Conservation (phyloP, 2,797 vertebrate genomes). For the Melanotaenia nigrans region DNA sequence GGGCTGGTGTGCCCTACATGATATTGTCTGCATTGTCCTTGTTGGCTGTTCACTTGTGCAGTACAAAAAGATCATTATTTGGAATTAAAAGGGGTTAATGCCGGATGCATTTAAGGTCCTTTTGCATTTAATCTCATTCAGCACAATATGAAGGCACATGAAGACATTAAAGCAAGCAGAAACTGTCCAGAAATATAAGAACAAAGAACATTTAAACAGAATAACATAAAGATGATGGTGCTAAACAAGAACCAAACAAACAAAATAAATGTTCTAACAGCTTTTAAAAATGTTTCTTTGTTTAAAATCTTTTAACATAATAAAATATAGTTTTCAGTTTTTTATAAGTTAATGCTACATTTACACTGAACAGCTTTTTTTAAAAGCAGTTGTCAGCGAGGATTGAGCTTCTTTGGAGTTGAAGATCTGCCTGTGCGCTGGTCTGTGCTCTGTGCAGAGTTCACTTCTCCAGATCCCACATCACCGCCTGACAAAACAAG, state of each 20-base stretch:
- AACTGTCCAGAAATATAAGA: slow-evolving; percentile 2
- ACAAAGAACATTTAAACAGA: slow-evolving; percentile 2
- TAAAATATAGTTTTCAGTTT: slow-evolving; percentile 83
- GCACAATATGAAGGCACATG: slow-evolving; percentile 41
- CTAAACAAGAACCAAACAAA: slow-evolving; percentile 39
- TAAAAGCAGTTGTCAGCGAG: slow-evolving; percentile 86
- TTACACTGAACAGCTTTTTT: slow-evolving; percentile 64
- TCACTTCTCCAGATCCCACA: slow-evolving; percentile 89
- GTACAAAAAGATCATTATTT: slow-evolving; percentile 39
- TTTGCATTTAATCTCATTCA: slow-evolving; percentile 1
- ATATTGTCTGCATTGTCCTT: slow-evolving; percentile 18
- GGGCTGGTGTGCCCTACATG: slow-evolving; percentile 49
- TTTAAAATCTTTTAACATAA: slow-evolving; percentile 68
- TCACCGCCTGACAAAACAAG: slow-evolving; percentile 83
- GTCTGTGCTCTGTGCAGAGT: slow-evolving; percentile 79
- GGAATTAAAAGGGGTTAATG: slow-evolving; percentile 14
- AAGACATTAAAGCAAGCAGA: slow-evolving; percentile 4
- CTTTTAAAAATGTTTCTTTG: slow-evolving; percentile 68
- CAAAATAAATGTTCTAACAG: slow-evolving; percentile 52
- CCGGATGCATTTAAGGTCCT: slow-evolving; percentile 5
- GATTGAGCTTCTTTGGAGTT: slow-evolving; percentile 87
- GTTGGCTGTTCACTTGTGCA: slow-evolving; percentile 29
- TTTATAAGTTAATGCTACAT: slow-evolving; percentile 88
- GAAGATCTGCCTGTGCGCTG: slow-evolving; percentile 79
- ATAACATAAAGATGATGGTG: slow-evolving; percentile 36